Conservation (phyloP, 2,113 vertebrate genomes). For the Hucho hucho region DNA sequence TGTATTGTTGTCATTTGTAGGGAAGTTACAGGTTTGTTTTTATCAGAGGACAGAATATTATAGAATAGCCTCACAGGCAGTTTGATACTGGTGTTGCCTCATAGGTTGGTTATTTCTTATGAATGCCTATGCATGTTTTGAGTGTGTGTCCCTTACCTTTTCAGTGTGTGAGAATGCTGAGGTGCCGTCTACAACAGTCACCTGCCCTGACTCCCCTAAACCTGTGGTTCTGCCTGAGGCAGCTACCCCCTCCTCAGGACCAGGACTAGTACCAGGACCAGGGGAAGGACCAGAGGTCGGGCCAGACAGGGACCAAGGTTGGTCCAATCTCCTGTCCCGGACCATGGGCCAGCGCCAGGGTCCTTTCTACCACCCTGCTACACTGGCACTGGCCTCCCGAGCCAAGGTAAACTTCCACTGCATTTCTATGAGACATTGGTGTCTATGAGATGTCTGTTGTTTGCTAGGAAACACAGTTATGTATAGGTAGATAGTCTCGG, state of each 20-base stretch:
- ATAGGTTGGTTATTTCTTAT: neutral
- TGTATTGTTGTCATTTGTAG: neutral
- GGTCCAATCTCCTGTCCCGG: constrained; percentile 51
- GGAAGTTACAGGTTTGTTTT: too few relatives aligned
- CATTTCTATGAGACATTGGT: neutral
- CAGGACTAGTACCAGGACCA: constrained; percentile 15
- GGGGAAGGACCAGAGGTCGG: constrained; percentile 8
- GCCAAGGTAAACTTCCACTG: constrained; percentile 53
- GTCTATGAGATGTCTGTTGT: neutral
- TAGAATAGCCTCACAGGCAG: too few relatives aligned
- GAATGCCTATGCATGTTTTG: neutral
- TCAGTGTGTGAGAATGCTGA: constrained; percentile 5
- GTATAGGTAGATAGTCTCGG: neutral
- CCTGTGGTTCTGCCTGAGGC: neutral
- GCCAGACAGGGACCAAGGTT: constrained; percentile 30
- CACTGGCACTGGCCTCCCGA: constrained; percentile 48
- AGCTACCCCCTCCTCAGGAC: neutral
- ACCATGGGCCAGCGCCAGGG: constrained; percentile 39
- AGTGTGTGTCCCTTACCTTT: neutral
- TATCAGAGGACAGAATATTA: too few relatives aligned
- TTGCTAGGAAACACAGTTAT: neutral
- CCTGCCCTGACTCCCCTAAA: constrained; percentile 10
- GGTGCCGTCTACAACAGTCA: constrained; percentile 1
- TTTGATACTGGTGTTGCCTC: too few relatives aligned
- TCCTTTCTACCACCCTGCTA: constrained; percentile 37